A percentile compares a stretch with the other conserved stretches of the same genome.
These are phyloP conservation scores for Pelagia noctiluca DNA, from an alignment of 30 jellyfish, hydroid and myxozoan species.

Conservation along the genomic window DNA sequence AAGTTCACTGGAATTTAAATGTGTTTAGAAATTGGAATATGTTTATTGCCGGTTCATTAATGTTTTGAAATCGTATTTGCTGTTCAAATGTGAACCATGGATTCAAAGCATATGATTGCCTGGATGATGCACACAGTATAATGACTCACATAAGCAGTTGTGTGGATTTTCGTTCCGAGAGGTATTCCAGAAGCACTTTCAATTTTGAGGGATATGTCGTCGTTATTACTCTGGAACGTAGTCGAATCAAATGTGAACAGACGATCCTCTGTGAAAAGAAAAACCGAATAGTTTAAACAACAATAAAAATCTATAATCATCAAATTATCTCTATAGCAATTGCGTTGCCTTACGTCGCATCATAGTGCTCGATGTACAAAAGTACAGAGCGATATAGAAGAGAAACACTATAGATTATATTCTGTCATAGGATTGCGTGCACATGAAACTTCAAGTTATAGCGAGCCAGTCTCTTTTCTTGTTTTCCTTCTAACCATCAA, in stretches of 20 bases:
- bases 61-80: neutral
- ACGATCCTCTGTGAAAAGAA: constrained; percentile 44
- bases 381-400: too few species aligned
- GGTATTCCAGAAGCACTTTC: constrained; percentile 22
- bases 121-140: neutral
- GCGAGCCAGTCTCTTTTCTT: too few species aligned
- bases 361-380: too few species aligned
- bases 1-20: neutral
- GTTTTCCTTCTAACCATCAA: too few species aligned
- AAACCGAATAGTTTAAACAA: too few species aligned
- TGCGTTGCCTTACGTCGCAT: too few species aligned
- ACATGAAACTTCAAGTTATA: too few species aligned
- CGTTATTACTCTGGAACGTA: neutral
- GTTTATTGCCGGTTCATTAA: neutral
- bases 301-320: too few species aligned
- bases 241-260: neutral
- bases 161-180: constrained; percentile 8
- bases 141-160: neutral
- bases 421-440: too few species aligned
- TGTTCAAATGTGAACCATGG: neutral
- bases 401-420: too few species aligned
- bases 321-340: too few species aligned
- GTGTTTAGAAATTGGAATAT: neutral
- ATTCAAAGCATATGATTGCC: neutral
- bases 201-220: neutral